Percentiles rank a stretch among this genome's conserved stretches.
Conservation (phyloP, 2,888 invertebrate species). For the Eupeodes luniger region DNA sequence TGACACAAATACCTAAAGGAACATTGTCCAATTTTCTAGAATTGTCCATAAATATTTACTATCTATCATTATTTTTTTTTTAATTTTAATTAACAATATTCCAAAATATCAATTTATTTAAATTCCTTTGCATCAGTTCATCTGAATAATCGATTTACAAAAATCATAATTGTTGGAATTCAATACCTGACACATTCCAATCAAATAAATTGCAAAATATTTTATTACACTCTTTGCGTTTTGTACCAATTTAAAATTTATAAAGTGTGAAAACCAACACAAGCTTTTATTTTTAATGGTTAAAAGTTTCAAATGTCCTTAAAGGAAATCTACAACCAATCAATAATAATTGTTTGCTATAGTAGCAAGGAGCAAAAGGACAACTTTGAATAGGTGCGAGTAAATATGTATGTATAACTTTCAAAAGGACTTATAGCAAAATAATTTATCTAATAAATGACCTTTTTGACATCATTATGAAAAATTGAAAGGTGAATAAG, state of each 20-base stretch:
- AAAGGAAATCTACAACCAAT: constrained; percentile 30
- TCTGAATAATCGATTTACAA: neutral
- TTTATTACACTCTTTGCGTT: constrained; percentile 46
- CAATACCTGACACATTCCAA: constrained; percentile 33
- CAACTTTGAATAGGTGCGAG: neutral
- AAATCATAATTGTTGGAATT: neutral
- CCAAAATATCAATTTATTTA: neutral
- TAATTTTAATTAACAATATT: too few species aligned
- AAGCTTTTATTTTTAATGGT: constrained; percentile 56
- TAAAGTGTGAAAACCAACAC: constrained; percentile 38
- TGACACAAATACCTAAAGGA: too few species aligned
- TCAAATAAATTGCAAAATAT: constrained; percentile 63
- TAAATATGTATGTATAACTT: neutral
- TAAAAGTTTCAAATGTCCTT: constrained; percentile 62
- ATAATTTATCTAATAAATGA: constrained; percentile 66
- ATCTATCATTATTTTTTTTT: too few species aligned
- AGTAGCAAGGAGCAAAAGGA: neutral
- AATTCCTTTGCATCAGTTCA: neutral
- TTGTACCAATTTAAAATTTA: neutral
- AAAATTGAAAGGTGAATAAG: constrained; percentile 18
- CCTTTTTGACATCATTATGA: constrained; percentile 49
- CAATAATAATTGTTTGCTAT: neutral
- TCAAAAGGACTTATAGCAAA: neutral
- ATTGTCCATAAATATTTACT: too few species aligned
- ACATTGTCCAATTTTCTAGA: too few species aligned